Evolutionary conservation across 2,797 vertebrate species (phyloP).

Genomic region (Heliangelus exortis): DNA sequence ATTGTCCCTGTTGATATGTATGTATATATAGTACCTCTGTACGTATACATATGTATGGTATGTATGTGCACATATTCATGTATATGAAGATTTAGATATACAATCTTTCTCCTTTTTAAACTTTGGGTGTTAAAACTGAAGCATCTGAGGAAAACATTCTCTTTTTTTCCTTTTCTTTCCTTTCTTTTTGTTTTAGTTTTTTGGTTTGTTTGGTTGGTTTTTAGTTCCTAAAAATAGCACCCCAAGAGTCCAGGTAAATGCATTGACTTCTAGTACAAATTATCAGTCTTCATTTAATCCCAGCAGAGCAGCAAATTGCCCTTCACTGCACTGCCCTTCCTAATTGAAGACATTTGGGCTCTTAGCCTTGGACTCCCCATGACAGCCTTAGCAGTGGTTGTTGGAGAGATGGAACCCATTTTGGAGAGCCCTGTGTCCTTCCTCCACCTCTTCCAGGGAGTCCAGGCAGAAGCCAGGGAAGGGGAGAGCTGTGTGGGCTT

Average conservation of each 20-base stretch:
- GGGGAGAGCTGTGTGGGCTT: rapidly evolving
- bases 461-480: rapidly evolving
- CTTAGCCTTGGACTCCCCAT: background rate
- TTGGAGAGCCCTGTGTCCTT: background rate
- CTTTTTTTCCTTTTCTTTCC: too few relatives aligned
- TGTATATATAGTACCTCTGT: conserved; percentile 33
- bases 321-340: background rate
- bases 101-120: conserved; percentile 14
- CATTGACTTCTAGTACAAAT: background rate
- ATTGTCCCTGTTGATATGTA: conserved; percentile 10
- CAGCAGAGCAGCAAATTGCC: background rate
- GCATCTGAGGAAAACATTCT: background rate
- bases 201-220: background rate
- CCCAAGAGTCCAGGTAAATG: conserved; percentile 10
- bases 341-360: background rate
- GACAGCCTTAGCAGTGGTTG: background rate
- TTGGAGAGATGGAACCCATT: background rate
- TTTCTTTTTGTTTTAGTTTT: rapidly evolving
- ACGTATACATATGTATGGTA: conserved; percentile 34
- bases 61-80: conserved; percentile 11
- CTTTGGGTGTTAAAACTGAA: background rate
- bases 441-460: background rate
- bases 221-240: background rate
- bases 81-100: background rate
- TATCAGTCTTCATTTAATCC: background rate